phyloP scores from a whole-genome alignment of 1,140 invertebrate species.

The Chrysoperla carnea region DNA sequence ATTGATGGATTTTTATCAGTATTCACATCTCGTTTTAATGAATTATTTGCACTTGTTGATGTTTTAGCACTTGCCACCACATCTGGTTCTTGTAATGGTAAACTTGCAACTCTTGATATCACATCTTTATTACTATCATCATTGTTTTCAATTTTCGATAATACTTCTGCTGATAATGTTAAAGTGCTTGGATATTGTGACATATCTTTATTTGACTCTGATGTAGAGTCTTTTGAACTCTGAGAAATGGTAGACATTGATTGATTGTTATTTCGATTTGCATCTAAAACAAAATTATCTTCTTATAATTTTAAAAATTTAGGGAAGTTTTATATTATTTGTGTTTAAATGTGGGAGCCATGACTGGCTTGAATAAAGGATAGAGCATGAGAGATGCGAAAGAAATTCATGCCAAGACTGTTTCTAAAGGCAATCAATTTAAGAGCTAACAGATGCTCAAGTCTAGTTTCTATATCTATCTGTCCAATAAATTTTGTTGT shows the following conservation, averaged over 20 bases:
- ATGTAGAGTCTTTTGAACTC: constrained; percentile 19
- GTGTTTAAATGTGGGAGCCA: too few species aligned
- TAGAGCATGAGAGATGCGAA: too few species aligned
- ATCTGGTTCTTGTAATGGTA: constrained; percentile 62
- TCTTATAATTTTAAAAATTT: too few species aligned
- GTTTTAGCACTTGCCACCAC: constrained; percentile 85
- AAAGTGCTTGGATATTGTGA: constrained; percentile 19
- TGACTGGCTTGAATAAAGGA: too few species aligned
- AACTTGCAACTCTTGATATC: not conserved
- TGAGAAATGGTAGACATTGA: constrained; percentile 17
- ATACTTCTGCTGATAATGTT: constrained; percentile 10
- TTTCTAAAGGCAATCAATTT: too few species aligned
- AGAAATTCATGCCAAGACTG: too few species aligned
- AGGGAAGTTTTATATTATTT: too few species aligned
- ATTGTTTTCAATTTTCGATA: not conserved
- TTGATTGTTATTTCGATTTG: not conserved
- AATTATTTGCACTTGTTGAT: constrained; percentile 6
- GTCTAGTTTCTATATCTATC: too few species aligned
- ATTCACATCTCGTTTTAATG: not conserved
- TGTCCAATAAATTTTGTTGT: too few species aligned
- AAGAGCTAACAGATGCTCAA: too few species aligned
- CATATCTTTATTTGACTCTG: constrained; percentile 16
- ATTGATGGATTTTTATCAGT: constrained; percentile 10
- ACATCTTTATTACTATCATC: not conserved
- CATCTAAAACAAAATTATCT: too few species aligned